Evolutionary conservation across 2,888 invertebrate genomes (phyloP).

Genomic region (Ethmia dodecea): DNA sequence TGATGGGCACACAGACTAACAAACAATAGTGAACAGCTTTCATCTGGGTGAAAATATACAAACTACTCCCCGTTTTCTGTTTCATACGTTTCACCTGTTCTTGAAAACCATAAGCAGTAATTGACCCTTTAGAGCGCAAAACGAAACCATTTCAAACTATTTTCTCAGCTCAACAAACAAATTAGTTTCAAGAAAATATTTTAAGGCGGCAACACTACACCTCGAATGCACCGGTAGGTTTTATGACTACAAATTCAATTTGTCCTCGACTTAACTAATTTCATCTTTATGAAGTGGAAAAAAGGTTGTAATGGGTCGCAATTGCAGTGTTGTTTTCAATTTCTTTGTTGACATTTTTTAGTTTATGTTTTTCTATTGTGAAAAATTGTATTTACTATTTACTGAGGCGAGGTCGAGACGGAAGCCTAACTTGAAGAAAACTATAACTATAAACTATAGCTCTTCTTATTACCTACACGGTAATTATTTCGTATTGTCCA

Average conservation of each 20-base stretch:
- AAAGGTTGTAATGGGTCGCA: background rate
- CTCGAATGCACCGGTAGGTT: conserved; percentile 24
- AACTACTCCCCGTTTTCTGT: too few species aligned
- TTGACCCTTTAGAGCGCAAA: background rate
- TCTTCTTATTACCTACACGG: background rate
- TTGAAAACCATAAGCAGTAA: conserved; percentile 5
- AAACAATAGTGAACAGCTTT: too few species aligned
- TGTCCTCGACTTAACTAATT: background rate
- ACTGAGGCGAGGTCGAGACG: conserved; percentile 4
- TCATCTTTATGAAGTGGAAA: background rate
- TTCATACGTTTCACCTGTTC: too few species aligned
- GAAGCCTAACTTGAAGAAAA: background rate
- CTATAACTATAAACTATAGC: too few species aligned
- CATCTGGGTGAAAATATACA: too few species aligned
- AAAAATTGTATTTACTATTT: conserved; percentile 35
- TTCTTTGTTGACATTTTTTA: conserved; percentile 49
- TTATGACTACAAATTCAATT: conserved; percentile 11
- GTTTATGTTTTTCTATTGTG: conserved; percentile 55
- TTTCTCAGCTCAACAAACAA: conserved; percentile 32
- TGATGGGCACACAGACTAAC: too few species aligned
- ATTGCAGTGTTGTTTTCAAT: conserved; percentile 10
- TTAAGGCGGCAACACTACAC: conserved; percentile 32
- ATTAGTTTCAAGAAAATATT: conserved; percentile 47
- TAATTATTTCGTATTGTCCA: background rate
- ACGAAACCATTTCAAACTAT: background rate